These are phyloP conservation scores for Rosalia funebris DNA, from an alignment of 2,888 invertebrate species.

Conservation along the genomic window DNA sequence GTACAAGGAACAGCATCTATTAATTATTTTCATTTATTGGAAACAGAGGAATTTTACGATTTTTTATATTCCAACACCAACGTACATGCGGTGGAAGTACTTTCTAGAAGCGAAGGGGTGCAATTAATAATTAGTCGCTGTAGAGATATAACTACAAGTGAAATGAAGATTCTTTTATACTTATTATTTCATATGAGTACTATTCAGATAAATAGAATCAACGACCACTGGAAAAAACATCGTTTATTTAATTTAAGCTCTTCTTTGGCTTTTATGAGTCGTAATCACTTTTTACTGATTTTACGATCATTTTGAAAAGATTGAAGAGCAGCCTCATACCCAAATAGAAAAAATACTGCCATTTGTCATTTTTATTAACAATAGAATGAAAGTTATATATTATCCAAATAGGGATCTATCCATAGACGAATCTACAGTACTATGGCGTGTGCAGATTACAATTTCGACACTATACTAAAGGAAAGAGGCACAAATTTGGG, in stretches of 20 bases:
- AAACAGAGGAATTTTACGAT: background rate
- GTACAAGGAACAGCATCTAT: no score
- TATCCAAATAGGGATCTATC: constrained; percentile 39
- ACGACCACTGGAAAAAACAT: constrained; percentile 9
- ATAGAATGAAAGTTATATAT: constrained; percentile 35
- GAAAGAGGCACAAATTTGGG: constrained; percentile 53
- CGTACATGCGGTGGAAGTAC: background rate
- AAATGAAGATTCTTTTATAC: background rate
- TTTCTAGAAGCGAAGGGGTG: background rate
- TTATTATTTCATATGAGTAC: background rate
- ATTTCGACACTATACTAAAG: constrained; percentile 52
- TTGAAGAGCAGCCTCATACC: constrained; percentile 37
- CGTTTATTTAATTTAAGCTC: background rate
- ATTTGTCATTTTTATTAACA: constrained; percentile 53
- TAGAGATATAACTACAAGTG: background rate
- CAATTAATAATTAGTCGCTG: background rate
- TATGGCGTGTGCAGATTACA: constrained; percentile 49
- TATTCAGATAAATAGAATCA: background rate
- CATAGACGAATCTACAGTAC: constrained; percentile 40
- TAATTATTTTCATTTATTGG: background rate
- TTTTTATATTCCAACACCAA: no score
- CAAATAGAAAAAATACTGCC: constrained; percentile 52
- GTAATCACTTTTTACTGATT: background rate
- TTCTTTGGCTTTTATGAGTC: constrained; percentile 10
- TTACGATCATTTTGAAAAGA: constrained; percentile 53